phyloP scores from a whole-genome alignment of 2,797 vertebrate species.

The Siniperca undulata region DNA sequence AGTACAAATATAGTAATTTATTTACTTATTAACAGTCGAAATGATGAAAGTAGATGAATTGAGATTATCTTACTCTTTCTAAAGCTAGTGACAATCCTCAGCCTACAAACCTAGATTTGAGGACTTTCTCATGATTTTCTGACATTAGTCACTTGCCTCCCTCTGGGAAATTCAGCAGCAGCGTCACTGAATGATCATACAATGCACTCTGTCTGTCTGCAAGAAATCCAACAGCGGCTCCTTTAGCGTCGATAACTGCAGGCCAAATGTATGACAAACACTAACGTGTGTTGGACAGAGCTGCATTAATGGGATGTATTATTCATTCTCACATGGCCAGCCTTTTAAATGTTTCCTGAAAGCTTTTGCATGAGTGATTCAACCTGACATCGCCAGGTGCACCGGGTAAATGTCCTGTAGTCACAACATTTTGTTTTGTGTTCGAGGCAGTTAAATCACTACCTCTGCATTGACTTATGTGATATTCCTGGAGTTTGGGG shows the following conservation, averaged over 20 bases:
- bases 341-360: constrained; percentile 79
- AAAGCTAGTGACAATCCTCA: constrained; percentile 13
- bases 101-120: constrained; percentile 44
- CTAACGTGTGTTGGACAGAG: constrained; percentile 54
- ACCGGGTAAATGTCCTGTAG: constrained; percentile 66
- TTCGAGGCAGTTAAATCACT: constrained; percentile 61
- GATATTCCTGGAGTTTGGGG: constrained; percentile 13
- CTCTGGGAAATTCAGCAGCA: constrained; percentile 40
- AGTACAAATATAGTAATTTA: background rate
- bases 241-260: constrained; percentile 24
- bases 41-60: background rate
- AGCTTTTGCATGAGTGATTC: constrained; percentile 65
- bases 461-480: constrained; percentile 40
- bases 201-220: constrained; percentile 40
- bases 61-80: constrained; percentile 7
- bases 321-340: constrained; percentile 76
- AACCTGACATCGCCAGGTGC: constrained; percentile 66
- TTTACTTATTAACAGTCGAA: background rate
- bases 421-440: constrained; percentile 59
- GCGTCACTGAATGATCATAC: constrained; percentile 42
- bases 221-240: constrained; percentile 37
- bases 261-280: constrained; percentile 66
- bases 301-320: constrained; percentile 74
- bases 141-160: constrained; percentile 49
- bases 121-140: constrained; percentile 40